These are phyloP conservation scores for Hypselothyrea guttata DNA, from an alignment of 2,888 invertebrate species.

Conservation along the genomic window DNA sequence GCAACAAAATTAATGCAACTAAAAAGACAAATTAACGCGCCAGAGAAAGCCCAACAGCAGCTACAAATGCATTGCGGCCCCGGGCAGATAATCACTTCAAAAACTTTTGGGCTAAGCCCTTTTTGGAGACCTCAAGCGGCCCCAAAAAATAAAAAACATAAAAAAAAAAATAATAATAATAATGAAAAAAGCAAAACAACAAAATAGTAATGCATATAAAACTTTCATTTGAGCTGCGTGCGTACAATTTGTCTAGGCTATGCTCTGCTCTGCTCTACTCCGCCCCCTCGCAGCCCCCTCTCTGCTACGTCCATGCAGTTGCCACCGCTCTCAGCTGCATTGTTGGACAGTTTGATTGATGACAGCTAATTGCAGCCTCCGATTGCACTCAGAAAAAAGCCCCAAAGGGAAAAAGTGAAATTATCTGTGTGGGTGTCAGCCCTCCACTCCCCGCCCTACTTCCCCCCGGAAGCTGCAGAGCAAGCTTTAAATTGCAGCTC, in stretches of 20 bases:
- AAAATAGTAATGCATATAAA: conserved; percentile 17
- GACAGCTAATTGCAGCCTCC: conserved; percentile 77
- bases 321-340: conserved; percentile 47
- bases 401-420: conserved; percentile 55
- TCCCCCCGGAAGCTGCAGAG: conserved; percentile 1
- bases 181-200: conserved; percentile 5
- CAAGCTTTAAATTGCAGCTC: conserved; percentile 19
- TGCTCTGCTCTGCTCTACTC: not conserved
- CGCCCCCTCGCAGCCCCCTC: not conserved
- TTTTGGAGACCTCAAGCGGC: conserved; percentile 48
- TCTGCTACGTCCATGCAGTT: not conserved
- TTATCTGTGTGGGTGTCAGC: conserved; percentile 55
- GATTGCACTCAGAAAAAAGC: conserved; percentile 27
- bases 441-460: not conserved
- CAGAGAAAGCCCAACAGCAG: conserved; percentile 65
- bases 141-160: conserved; percentile 17
- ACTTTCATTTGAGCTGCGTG: conserved; percentile 68
- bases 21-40: conserved; percentile 72
- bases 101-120: conserved; percentile 64
- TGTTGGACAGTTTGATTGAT: conserved; percentile 75
- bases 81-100: conserved; percentile 68
- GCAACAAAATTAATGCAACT: conserved; percentile 65
- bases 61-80: conserved; percentile 43
- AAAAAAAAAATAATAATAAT: not conserved
- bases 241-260: conserved; percentile 60